Conservation (phyloP, 2,113 vertebrate species). For the Anhinga anhinga region DNA sequence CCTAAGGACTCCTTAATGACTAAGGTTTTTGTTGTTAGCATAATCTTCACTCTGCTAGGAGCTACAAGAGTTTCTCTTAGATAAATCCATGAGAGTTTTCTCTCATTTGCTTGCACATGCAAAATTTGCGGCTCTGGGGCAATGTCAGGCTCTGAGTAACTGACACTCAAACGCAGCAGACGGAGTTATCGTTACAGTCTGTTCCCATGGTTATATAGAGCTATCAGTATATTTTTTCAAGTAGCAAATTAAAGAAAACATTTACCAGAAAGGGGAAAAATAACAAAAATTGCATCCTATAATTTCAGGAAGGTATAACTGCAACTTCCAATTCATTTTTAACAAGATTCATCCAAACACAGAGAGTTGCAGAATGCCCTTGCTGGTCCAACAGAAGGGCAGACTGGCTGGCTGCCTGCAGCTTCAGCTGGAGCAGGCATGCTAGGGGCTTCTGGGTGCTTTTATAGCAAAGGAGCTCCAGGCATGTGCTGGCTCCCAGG, state of each 20-base stretch:
- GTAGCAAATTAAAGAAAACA: neutral
- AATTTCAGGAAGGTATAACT: neutral
- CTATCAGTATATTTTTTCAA: neutral
- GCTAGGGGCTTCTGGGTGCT: neutral
- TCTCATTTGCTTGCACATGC: neutral
- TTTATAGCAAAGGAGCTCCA: neutral
- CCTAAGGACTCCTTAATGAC: neutral
- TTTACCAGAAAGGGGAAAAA: neutral
- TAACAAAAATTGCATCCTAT: neutral
- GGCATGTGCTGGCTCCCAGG: neutral
- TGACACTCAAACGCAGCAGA: neutral
- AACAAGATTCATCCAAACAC: neutral
- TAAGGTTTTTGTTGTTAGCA: neutral
- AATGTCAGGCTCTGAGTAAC: neutral
- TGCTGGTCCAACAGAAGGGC: neutral
- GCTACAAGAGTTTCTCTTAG: neutral
- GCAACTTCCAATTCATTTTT: neutral
- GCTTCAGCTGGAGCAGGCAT: neutral
- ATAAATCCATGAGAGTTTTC: neutral
- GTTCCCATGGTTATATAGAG: neutral
- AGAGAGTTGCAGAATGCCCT: neutral
- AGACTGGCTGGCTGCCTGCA: neutral
- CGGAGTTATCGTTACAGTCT: neutral
- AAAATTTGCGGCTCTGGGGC: neutral
- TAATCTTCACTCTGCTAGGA: neutral